These are phyloP conservation scores for Oryzias curvinotus DNA, from an alignment of 2,113 vertebrate species.

Conservation along the genomic window DNA sequence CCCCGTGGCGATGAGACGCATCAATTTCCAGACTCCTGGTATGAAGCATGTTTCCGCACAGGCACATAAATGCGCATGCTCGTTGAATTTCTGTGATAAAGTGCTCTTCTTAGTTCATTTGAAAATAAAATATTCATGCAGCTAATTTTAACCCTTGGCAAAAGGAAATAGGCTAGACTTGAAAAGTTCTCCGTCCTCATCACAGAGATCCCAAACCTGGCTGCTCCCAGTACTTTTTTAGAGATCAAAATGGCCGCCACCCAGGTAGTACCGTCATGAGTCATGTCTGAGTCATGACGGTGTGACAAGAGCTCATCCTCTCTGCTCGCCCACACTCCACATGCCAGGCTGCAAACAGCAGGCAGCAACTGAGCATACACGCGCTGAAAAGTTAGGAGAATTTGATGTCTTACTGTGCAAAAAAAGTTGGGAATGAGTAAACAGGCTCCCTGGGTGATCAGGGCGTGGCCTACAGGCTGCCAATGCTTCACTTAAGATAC, in stretches of 20 bases:
- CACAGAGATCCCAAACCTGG: constrained; percentile 37
- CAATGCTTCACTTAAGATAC: no score
- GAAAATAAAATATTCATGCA: constrained; percentile 59
- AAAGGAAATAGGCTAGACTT: constrained; percentile 52
- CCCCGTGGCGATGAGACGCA: constrained; percentile 96
- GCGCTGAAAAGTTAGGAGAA: constrained; percentile 3
- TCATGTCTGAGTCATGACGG: constrained; percentile 62
- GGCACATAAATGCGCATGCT: constrained; percentile 18
- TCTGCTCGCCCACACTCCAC: constrained; percentile 60
- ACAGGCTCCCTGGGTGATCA: no score
- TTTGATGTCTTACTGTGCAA: no score
- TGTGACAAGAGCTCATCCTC: constrained; percentile 57
- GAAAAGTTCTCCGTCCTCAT: constrained; percentile 26
- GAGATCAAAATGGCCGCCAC: constrained; percentile 58
- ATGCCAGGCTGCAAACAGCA: constrained; percentile 48
- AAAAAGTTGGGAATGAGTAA: no score
- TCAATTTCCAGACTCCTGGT: constrained; percentile 99
- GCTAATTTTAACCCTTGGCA: constrained; percentile 50
- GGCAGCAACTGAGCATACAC: constrained; percentile 12
- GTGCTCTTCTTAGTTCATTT: constrained; percentile 37
- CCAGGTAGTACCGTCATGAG: constrained; percentile 64
- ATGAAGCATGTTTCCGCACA: constrained; percentile 32
- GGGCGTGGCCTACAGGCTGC: no score
- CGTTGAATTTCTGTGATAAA: constrained; percentile 29
- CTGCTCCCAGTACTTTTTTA: constrained; percentile 27